phyloP scores from a whole-genome alignment of 2,888 invertebrate species.

The Arctia plantaginis region DNA sequence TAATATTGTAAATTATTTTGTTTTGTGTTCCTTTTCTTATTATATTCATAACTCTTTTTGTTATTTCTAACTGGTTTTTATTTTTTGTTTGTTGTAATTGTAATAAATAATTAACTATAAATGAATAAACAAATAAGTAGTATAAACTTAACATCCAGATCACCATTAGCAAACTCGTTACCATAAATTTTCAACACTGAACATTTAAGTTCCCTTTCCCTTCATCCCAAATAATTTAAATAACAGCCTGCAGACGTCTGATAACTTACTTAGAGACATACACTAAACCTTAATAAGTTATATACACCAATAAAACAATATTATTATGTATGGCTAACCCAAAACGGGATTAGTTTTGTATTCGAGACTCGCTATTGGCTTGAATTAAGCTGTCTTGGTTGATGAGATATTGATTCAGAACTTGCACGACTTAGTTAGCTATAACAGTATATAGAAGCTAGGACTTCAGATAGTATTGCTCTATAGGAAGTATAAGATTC shows the following conservation, averaged over 20 bases:
- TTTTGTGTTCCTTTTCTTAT: no score
- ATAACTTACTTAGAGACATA: constrained; percentile 49
- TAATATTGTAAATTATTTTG: no score
- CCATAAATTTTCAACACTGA: constrained; percentile 20
- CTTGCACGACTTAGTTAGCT: constrained; percentile 43
- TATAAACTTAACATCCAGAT: background rate
- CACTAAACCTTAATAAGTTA: constrained; percentile 43
- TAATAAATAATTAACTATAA: background rate
- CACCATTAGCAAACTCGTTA: constrained; percentile 12
- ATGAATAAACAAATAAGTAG: no score
- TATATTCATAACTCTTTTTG: no score
- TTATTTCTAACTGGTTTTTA: no score
- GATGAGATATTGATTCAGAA: constrained; percentile 53
- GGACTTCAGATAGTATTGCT: constrained; percentile 39
- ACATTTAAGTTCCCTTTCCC: constrained; percentile 34
- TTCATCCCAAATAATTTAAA: constrained; percentile 48
- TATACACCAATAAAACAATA: constrained; percentile 48
- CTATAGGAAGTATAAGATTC: background rate
- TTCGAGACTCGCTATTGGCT: constrained; percentile 35
- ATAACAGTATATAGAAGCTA: constrained; percentile 32
- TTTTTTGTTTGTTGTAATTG: no score
- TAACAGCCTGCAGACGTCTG: constrained; percentile 48
- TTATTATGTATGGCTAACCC: constrained; percentile 46
- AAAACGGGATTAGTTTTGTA: constrained; percentile 47
- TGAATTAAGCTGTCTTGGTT: constrained; percentile 47